Evolutionary conservation across 2,797 vertebrate species (phyloP).

Genomic region (Gallinago nigripennis): DNA sequence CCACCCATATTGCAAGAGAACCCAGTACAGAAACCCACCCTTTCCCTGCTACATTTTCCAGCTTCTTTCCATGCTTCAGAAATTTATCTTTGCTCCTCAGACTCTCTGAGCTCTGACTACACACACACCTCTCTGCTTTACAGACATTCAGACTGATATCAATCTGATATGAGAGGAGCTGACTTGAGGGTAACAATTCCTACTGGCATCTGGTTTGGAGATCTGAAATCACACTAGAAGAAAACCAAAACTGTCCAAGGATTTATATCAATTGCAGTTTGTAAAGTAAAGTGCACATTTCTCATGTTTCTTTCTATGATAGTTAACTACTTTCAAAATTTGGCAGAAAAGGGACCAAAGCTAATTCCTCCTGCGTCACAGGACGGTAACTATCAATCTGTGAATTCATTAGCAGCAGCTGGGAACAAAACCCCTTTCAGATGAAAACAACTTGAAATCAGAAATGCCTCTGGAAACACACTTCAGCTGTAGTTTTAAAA

Average conservation of each 20-base stretch:
- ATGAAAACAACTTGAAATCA: background rate
- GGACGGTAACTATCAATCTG: background rate
- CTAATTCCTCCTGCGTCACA: background rate
- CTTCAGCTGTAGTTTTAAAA: background rate
- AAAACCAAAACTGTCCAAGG: background rate
- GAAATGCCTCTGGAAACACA: background rate
- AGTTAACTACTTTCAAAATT: background rate
- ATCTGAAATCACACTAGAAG: background rate
- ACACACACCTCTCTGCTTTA: background rate
- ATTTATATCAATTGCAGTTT: background rate
- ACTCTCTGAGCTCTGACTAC: conserved; percentile 25
- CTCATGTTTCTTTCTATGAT: background rate
- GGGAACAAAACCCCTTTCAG: background rate
- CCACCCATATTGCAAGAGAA: background rate
- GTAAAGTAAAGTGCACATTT: background rate
- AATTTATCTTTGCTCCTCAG: conserved; percentile 42
- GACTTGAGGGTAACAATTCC: background rate
- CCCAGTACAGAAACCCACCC: background rate
- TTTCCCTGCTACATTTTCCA: background rate
- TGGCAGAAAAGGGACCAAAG: background rate
- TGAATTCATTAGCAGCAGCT: background rate
- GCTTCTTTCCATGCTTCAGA: conserved; percentile 29
- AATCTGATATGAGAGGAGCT: background rate
- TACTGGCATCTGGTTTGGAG: too few relatives aligned
- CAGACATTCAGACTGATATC: background rate